These are phyloP conservation scores for Bolborhynchus lineola DNA, from an alignment of 2,113 vertebrate species.

Conservation along the genomic window DNA sequence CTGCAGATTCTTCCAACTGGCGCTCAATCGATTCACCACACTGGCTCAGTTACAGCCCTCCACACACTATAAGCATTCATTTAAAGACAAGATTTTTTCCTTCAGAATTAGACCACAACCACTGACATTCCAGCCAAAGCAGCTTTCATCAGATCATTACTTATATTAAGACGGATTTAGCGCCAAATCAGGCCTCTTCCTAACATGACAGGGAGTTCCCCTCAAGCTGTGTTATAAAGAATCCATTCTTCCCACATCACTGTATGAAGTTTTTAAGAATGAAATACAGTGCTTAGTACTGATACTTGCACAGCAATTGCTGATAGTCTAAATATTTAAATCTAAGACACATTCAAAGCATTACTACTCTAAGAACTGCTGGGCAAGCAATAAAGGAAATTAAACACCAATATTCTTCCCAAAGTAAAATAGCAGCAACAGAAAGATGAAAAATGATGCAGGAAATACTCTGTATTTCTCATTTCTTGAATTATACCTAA, in stretches of 20 bases:
- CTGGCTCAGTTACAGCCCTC: not conserved
- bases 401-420: not conserved
- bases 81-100: constrained; percentile 22
- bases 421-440: not conserved
- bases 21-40: not conserved
- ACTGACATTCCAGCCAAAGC: constrained; percentile 49
- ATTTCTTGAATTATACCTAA: not conserved
- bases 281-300: not conserved
- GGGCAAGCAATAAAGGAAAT: not conserved
- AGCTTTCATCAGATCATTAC: constrained; percentile 60
- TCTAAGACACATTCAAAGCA: not conserved
- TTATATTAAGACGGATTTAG: constrained; percentile 47
- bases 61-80: not conserved
- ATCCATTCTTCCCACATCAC: constrained; percentile 1
- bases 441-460: not conserved
- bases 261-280: not conserved
- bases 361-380: not conserved
- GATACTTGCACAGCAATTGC: not conserved
- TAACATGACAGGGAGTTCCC: constrained; percentile 19
- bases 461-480: not conserved
- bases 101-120: constrained; percentile 49
- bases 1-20: not conserved
- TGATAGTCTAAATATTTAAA: not conserved
- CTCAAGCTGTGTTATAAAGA: constrained; percentile 4
- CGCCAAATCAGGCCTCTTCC: constrained; percentile 42